Conservation (phyloP, 64 coral and sea anemone genomes). For the Porites australiensis region DNA sequence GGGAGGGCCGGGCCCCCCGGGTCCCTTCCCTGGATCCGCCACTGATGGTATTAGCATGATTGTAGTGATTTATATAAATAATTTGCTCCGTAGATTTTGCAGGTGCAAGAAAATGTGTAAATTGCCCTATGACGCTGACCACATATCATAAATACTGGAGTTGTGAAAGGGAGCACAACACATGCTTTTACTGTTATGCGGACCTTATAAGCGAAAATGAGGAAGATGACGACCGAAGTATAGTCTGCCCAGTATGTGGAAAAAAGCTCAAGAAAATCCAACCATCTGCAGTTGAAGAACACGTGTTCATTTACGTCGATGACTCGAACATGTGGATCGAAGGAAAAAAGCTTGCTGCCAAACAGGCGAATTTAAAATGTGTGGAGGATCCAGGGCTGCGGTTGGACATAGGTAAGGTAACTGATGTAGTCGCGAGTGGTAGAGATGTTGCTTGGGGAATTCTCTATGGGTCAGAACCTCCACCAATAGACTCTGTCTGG, state of each 20-base stretch:
- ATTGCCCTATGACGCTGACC: not conserved
- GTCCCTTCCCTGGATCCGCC: no score
- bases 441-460: slow-evolving; percentile 22
- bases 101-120: not conserved
- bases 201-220: not conserved
- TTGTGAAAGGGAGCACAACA: not conserved
- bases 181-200: not conserved
- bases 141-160: not conserved
- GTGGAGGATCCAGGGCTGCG: slow-evolving; percentile 9
- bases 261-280: not conserved
- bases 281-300: not conserved
- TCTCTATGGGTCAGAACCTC: slow-evolving; percentile 34
- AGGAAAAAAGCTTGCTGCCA: slow-evolving; percentile 22
- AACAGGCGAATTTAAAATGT: not conserved
- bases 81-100: not conserved
- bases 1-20: no score
- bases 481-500: slow-evolving; percentile 30
- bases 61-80: not conserved
- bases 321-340: slow-evolving; percentile 41
- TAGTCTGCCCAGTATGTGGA: not conserved
- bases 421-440: slow-evolving; percentile 7
- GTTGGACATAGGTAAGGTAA: slow-evolving; percentile 23
- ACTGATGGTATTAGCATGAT: no score
- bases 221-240: not conserved
- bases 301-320: slow-evolving; percentile 33